A percentile compares a stretch with the other conserved stretches of the same genome.
Evolutionary conservation across 2,113 vertebrate genomes (phyloP).

Genomic region (Dendrocopos noguchii): DNA sequence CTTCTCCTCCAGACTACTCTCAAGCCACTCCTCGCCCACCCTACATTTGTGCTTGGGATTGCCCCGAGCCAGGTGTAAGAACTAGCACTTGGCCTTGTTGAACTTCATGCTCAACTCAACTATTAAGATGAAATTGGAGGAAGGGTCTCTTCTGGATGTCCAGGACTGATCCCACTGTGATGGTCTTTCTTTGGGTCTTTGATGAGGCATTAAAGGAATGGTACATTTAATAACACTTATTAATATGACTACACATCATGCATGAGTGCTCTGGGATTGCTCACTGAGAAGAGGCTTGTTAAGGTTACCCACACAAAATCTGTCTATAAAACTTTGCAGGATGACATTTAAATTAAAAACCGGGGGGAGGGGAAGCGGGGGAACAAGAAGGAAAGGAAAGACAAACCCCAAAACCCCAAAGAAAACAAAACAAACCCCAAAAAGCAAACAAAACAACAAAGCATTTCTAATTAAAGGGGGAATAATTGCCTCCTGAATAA

Average conservation of each 20-base stretch:
- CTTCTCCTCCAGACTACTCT: no score
- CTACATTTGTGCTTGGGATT: no score
- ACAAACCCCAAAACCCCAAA: no score
- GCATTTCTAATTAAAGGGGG: background rate
- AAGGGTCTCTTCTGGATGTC: background rate
- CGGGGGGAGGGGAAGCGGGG: no score
- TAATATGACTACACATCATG: background rate
- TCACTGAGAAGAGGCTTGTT: background rate
- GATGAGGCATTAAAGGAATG: background rate
- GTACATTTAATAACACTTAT: background rate
- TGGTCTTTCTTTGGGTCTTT: background rate
- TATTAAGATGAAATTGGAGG: background rate
- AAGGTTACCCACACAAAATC: slow-evolving; percentile 33
- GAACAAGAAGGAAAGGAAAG: no score
- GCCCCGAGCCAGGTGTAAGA: no score
- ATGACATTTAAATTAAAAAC: slow-evolving; percentile 38
- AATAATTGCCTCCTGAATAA: slow-evolving; percentile 25
- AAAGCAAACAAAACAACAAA: background rate
- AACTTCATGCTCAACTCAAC: background rate
- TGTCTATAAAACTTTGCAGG: background rate
- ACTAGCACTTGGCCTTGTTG: no score
- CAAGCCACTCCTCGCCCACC: no score
- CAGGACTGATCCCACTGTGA: background rate
- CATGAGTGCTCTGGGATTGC: background rate
- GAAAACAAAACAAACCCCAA: no score